Conservation (phyloP, 2,888 invertebrate species). For the Drosophila prostipennis region DNA sequence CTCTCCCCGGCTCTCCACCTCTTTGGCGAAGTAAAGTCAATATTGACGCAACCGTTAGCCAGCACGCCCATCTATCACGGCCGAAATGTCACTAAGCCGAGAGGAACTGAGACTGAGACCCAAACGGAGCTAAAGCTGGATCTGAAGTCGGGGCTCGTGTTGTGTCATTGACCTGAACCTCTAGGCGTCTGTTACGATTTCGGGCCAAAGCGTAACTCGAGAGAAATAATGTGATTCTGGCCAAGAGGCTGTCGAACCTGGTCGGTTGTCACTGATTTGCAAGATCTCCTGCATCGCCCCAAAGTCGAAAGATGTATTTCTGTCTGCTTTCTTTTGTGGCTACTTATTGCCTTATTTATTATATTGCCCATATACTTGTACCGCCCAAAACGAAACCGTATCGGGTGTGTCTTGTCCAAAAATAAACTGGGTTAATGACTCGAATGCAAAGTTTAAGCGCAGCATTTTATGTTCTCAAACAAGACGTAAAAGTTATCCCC, state of each 20-base stretch:
- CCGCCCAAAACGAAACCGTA: conserved; percentile 35
- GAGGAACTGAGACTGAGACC: conserved; percentile 10
- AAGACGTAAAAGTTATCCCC: conserved; percentile 58
- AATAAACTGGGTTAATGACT: conserved; percentile 72
- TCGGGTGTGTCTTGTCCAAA: conserved; percentile 66
- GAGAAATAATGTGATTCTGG: conserved; percentile 9
- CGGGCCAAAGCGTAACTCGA: conserved; percentile 31
- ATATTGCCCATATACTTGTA: conserved; percentile 3
- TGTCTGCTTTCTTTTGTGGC: conserved; percentile 40
- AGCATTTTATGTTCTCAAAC: conserved; percentile 46
- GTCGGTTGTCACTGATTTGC: conserved; percentile 57
- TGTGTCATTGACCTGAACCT: conserved; percentile 49
- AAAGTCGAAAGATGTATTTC: conserved; percentile 36
- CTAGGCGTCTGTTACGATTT: conserved; percentile 50
- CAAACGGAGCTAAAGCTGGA: conserved; percentile 1
- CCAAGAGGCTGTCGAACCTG: conserved; percentile 30
- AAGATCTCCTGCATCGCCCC: conserved; percentile 49
- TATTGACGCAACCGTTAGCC: conserved; percentile 72
- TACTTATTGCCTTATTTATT: conserved; percentile 23
- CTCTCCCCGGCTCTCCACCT: conserved; percentile 14
- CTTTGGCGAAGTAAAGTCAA: conserved; percentile 76
- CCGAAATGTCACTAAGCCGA: conserved; percentile 49
- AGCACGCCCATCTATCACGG: conserved; percentile 58
- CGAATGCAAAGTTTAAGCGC: conserved; percentile 50
- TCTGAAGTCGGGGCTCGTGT: conserved; percentile 29